Percentiles rank a stretch among this genome's conserved stretches.
Conservation (phyloP, 1,140 invertebrate genomes). For the Drosophila subobscura region DNA sequence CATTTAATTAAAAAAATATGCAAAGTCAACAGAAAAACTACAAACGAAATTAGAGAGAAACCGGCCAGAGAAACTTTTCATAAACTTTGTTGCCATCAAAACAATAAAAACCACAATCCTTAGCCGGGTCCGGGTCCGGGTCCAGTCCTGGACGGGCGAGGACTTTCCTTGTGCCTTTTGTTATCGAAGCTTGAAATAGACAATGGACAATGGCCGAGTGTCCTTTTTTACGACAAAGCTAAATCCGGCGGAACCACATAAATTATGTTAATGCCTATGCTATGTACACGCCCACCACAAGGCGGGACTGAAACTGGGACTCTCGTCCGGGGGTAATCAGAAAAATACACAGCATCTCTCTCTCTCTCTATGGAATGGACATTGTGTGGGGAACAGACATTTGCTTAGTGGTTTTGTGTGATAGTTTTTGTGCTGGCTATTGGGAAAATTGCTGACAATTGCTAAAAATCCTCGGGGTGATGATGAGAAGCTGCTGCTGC, state of each 20-base stretch:
- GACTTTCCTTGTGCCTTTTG: constrained; percentile 51
- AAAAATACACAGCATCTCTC: constrained; percentile 73
- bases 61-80: constrained; percentile 62
- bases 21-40: constrained; percentile 81
- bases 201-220: constrained; percentile 76
- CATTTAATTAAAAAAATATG: constrained; percentile 83
- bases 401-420: constrained; percentile 64
- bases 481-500: constrained; percentile 17
- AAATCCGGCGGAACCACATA: constrained; percentile 83
- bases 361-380: constrained; percentile 11
- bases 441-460: constrained; percentile 80
- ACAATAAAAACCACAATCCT: constrained; percentile 81
- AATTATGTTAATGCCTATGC: constrained; percentile 83
- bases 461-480: constrained; percentile 65
- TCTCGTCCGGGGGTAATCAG: constrained; percentile 67
- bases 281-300: constrained; percentile 78
- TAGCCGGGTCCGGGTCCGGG: neutral
- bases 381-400: constrained; percentile 59
- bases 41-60: constrained; percentile 60
- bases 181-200: constrained; percentile 77
- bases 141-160: no score
- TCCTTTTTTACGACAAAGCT: constrained; percentile 80
- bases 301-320: constrained; percentile 13
- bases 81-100: constrained; percentile 82
- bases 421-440: constrained; percentile 70